Evolutionary conservation across 92 coral and sea anemone species (phyloP).

Genomic region (Scolanthus callimorphus): DNA sequence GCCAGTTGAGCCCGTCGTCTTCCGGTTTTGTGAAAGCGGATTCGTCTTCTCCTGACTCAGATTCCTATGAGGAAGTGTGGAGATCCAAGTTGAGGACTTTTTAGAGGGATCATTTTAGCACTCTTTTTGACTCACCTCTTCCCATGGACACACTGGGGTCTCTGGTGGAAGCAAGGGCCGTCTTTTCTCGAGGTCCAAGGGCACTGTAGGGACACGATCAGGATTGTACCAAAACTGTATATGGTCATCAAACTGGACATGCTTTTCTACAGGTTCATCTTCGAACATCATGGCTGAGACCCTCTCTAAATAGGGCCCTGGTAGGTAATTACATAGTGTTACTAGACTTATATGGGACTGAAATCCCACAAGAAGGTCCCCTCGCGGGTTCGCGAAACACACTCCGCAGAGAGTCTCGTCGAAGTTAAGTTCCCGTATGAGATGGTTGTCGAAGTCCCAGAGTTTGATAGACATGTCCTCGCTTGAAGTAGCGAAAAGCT

Average conservation of each 20-base stretch:
- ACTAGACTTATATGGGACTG: constrained; percentile 94
- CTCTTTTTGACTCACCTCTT: constrained; percentile 33
- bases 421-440: constrained; percentile 80
- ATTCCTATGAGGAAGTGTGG: constrained; percentile 8
- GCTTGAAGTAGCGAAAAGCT: constrained; percentile 94
- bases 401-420: constrained; percentile 93
- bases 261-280: constrained; percentile 75
- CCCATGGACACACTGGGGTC: constrained; percentile 18
- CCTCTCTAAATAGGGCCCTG: constrained; percentile 69
- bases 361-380: constrained; percentile 94
- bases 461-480: constrained; percentile 84
- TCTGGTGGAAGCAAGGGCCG: constrained; percentile 36
- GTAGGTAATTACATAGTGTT: constrained; percentile 75
- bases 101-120: too few relatives aligned
- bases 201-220: constrained; percentile 65
- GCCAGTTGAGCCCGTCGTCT: constrained; percentile 35
- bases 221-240: constrained; percentile 89
- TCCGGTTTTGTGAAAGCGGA: background rate
- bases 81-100: too few relatives aligned
- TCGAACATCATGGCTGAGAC: constrained; percentile 75
- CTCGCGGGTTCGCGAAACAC: constrained; percentile 94
- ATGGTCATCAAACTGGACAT: constrained; percentile 86
- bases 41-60: constrained; percentile 14
- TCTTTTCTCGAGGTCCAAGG: constrained; percentile 70
- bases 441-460: constrained; percentile 92